These are phyloP conservation scores for Irena cyanogastra DNA, from an alignment of 2,113 vertebrate genomes.

Conservation along the genomic window DNA sequence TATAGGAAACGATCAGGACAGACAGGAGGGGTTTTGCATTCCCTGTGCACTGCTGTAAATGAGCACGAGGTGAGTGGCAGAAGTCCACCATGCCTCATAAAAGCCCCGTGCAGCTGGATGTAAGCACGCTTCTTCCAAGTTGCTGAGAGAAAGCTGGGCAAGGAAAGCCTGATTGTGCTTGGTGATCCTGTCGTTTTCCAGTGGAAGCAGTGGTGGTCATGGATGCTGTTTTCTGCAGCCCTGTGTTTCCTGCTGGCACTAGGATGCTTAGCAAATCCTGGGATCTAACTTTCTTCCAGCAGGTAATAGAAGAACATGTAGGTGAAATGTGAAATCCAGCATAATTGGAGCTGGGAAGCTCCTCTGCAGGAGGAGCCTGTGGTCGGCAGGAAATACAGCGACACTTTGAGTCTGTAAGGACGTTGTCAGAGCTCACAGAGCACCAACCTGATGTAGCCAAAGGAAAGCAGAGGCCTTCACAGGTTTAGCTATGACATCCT, in stretches of 20 bases:
- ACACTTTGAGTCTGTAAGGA: not conserved
- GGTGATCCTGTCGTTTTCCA: not conserved
- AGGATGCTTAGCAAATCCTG: not conserved
- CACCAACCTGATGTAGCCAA: not conserved
- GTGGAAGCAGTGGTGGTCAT: not conserved
- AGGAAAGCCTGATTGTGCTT: not conserved
- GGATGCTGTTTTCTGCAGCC: not conserved
- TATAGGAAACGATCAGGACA: not conserved
- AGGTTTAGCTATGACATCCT: not conserved
- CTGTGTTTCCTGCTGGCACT: not conserved
- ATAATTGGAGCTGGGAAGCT: not conserved
- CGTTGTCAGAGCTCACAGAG: not conserved
- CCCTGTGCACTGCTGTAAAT: not conserved
- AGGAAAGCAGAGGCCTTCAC: not conserved
- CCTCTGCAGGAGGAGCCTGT: not conserved
- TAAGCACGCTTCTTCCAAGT: not conserved
- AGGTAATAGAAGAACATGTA: accelerated
- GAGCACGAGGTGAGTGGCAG: not conserved
- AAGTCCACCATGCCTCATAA: not conserved
- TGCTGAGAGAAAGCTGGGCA: not conserved
- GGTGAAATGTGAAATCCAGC: not conserved
- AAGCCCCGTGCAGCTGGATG: not conserved
- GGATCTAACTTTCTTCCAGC: not conserved
- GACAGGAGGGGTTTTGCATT: not conserved
- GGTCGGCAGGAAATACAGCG: not conserved